Base-by-base conservation (phyloP, 1,140 invertebrate genomes). In the Anoplolepis gracilipes region DNA sequence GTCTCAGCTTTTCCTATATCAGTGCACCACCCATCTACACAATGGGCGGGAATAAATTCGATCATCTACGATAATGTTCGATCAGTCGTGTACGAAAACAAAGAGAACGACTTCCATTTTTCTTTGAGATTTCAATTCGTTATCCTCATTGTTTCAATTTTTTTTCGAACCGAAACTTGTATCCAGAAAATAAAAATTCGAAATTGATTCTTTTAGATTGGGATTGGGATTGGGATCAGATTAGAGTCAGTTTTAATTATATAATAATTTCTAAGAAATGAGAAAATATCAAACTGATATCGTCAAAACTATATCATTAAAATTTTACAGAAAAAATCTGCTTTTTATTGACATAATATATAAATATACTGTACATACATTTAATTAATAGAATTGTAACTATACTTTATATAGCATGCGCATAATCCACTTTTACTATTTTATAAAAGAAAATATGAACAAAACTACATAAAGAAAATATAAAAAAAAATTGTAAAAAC, bases 31-130 rank as follows among this genome's bases (percentile, higher is more conserved):
- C 22, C 33, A 57, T 39, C 22, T 25, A 7, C 11, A 72, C 65
- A 39, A 62, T 81, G 16, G 6, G 25, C 36, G 28, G 36, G 53
- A 73, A 82, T 82, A 82, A 72, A 73, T 82, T 82, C 78, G 78
- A 82, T 73, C 65, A 73, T 59, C 28, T 25, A 19, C 36, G 78
- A 82, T 82, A 82, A 82, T 82, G 78, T 61, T n/a, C 53, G 36
- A 73, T 59, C 39, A 36, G 53, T 33, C 25, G 36, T 33, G 42
- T 55, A 28, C 67, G 28, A 42, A 19, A 57, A 25, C 33, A 25
- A 81, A 59, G 49, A 25, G 36, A 70, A 81, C 49, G 36, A 33
- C 36, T 30, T 70, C 64, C 46, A 70, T 25, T 55, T 70, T 57
- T 81, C 49, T 46, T 67, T 16, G 46, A 70, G 33, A 70, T 72